Evolutionary conservation across 23 tunicate species (phyloP), one percentile per base, ranked within the genome.

Genomic region (Pegea sp.): DNA sequence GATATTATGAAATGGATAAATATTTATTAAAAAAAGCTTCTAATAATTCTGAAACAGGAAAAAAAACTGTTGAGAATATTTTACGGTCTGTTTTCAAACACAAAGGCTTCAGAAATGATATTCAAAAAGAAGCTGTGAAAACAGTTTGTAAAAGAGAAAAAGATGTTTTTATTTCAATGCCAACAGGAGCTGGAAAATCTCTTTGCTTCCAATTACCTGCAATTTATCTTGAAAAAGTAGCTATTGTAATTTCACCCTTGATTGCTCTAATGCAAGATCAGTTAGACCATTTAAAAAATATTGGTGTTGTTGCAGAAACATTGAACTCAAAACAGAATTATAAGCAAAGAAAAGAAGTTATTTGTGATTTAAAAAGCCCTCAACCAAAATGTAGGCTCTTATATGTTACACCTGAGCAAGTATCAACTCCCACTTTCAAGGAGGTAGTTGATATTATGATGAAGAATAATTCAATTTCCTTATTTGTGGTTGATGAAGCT

Each of bases 141-240:
- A 48, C 61, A 42, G 43, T 65, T 19, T 72, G 79, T 48, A 46
- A 64, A 71, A 75, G 75, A 13, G 64, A 68, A 49, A 62, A 62
- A 7, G 98, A 89, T 76, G 98, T 56, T 4, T 89, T 77, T 42
- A 62, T 89, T 18, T 76, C 81, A 1, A 71, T 89, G 90, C 98
- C 98, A 50, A 89, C 98, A 23, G 98, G 98, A 20, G 98, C 80
- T 8, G 98, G 98, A 60, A 89, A 89, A 30, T 89, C 98, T 2
- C 62, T 89, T 3, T 76, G 88, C 44, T 89, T 58, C 43, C 98
- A 89, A 30, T 71, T 89, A 4, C 98, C 98, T 34, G 98, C 98
- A 29, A 53, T 89, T 0, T 70, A 48, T 31, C 67, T 65, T n/a
- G 74, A 55, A 4, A 69, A 69, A 21, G 66, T 89, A 18, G 24